Percentiles rank a stretch among this genome's conserved stretches.
These are phyloP conservation scores for Parambassis ranga DNA, from an alignment of 2,797 vertebrate genomes.

Conservation along the genomic window DNA sequence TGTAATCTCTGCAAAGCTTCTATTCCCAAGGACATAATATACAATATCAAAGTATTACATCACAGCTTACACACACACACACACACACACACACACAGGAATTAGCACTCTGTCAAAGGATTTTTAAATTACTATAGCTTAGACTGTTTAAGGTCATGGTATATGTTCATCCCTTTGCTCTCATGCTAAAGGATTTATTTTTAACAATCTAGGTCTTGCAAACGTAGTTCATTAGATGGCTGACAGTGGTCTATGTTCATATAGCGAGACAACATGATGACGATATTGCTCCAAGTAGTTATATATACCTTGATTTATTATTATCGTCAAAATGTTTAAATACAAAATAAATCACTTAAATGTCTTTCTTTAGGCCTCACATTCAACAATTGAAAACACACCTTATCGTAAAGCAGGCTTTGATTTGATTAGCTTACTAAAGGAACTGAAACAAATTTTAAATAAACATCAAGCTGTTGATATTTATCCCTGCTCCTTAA, in stretches of 20 bases:
- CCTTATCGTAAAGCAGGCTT: no score
- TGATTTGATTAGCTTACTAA: no score
- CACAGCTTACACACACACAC: slow-evolving; percentile 19
- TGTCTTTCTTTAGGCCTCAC: no score
- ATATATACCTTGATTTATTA: no score
- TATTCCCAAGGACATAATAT: slow-evolving; percentile 23
- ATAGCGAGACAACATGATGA: background rate
- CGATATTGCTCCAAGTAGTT: background rate
- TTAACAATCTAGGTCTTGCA: background rate
- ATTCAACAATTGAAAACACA: no score
- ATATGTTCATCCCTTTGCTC: slow-evolving; percentile 32
- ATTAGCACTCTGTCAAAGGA: slow-evolving; percentile 57
- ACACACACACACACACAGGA: slow-evolving; percentile 20
- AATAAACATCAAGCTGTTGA: no score
- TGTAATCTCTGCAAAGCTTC: slow-evolving; percentile 43
- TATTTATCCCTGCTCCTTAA: no score
- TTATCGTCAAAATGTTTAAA: no score
- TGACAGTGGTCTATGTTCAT: background rate
- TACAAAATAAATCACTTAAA: no score
- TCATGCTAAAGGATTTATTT: background rate
- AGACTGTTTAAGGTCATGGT: slow-evolving; percentile 50
- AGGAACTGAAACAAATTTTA: no score
- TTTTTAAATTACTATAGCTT: slow-evolving; percentile 57
- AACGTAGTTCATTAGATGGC: background rate
- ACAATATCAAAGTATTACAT: slow-evolving; percentile 48